phyloP scores from a whole-genome alignment of 2,797 vertebrate species.

The Hozukius guyotensis region DNA sequence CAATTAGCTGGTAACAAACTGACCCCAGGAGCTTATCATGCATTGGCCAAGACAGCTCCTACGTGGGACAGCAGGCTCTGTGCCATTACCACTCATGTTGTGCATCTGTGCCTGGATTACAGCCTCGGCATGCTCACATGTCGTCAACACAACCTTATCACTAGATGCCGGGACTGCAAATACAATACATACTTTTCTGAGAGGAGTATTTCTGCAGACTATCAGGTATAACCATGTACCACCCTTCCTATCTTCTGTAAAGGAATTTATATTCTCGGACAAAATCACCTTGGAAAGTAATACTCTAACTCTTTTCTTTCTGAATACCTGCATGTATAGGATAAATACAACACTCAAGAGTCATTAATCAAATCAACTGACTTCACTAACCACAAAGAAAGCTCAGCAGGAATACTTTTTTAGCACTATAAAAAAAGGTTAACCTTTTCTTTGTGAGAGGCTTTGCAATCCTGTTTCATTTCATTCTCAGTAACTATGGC shows the following conservation, averaged over 20 bases:
- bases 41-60: slow-evolving; percentile 26
- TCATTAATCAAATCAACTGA: not conserved
- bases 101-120: slow-evolving; percentile 31
- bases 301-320: not conserved
- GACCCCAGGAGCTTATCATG: slow-evolving; percentile 30
- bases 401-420: not conserved
- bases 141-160: slow-evolving; percentile 35
- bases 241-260: not conserved
- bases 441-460: slow-evolving; percentile 25
- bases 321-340: not conserved
- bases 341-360: not conserved
- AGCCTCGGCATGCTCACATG: slow-evolving; percentile 19
- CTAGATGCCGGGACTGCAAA: slow-evolving; percentile 24
- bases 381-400: not conserved
- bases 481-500: slow-evolving; percentile 60
- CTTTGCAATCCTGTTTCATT: slow-evolving; percentile 41
- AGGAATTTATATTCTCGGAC: not conserved
- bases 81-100: slow-evolving; percentile 29
- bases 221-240: not conserved
- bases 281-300: not conserved
- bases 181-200: slow-evolving; percentile 16
- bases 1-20: slow-evolving; percentile 52
- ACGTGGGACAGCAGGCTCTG: slow-evolving; percentile 16
- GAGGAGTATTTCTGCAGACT: not conserved
- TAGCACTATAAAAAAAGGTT: slow-evolving; percentile 21